Evolutionary conservation across 1,140 invertebrate species (phyloP), one percentile per base, ranked within the genome.

Genomic region (Procambarus virginalis): DNA sequence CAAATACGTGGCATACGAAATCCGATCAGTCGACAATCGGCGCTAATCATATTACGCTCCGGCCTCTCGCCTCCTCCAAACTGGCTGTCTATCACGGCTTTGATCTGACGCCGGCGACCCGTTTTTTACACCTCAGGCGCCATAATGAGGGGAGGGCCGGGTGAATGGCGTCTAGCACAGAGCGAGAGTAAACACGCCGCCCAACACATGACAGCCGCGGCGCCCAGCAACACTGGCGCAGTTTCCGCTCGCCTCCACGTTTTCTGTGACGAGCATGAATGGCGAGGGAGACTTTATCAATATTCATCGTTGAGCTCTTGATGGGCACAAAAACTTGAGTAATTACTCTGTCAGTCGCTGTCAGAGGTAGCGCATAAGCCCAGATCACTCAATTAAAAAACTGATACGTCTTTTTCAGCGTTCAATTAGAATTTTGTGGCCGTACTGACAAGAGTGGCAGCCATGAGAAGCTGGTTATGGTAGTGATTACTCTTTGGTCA

Each of bases 1-100:
- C 84, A 86, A 20, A 73, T 60, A 14, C 84, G 75, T 86, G 84
- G 84, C 84, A 86, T 86, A 78, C 75, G 84, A 86, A 86, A 86
- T 86, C 84, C 84, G 84, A 86, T 86, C 51, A 86, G 14, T 49
- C 9, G 75, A 86, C 84, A 86, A 86, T 86, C 84, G 45, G 84
- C 73, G 84, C 48, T 86, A 86, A 86, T 86, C 84, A 86, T 86
- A 86, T 86, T 86, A 79, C 84, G 60, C 14, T 14, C 60, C 60
- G 20, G 60, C 20, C 60, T 64, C 60, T 64, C 60, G 60, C 79
- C n/a, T 81, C 79, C 51, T 81, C 79, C 79, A 55, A 55, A 60
- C 79, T 60, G 79, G 51, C 79, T 81, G 79, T 81, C 79, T 60
- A 60, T 81, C 60, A 76, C 46, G 60, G 68, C 10, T 64, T 64